A percentile compares a stretch with the other conserved stretches of the same genome.
These are phyloP conservation scores for Scophthalmus maximus DNA, from an alignment of 2,113 vertebrate genomes.

Conservation along the genomic window DNA sequence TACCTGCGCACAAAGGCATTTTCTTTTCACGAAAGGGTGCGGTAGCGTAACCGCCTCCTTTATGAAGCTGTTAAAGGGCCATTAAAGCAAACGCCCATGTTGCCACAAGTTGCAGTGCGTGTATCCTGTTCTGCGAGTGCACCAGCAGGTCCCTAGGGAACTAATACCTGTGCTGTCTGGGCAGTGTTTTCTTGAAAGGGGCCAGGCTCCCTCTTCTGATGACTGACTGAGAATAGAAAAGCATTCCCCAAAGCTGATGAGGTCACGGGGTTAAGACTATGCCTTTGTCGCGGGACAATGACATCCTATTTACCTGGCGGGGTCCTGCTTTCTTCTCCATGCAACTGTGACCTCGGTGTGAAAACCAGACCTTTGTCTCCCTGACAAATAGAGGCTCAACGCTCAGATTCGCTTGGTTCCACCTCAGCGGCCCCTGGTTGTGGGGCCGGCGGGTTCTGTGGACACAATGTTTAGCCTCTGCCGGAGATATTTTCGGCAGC, in stretches of 20 bases:
- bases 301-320: conserved; percentile 83
- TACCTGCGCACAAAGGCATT: neutral
- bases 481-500: conserved; percentile 49
- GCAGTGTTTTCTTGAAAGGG: conserved; percentile 60
- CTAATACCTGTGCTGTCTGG: conserved; percentile 65
- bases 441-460: conserved; percentile 53
- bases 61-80: conserved; percentile 34
- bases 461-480: conserved; percentile 51
- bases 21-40: neutral
- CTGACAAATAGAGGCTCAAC: conserved; percentile 78
- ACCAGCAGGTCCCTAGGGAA: conserved; percentile 45
- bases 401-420: conserved; percentile 77
- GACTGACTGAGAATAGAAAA: conserved; percentile 71
- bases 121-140: conserved; percentile 57
- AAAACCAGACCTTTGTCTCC: conserved; percentile 81
- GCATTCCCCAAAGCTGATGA: conserved; percentile 77
- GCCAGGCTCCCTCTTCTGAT: conserved; percentile 60
- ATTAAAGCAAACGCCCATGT: conserved; percentile 49
- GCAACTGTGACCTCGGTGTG: conserved; percentile 80
- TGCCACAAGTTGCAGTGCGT: conserved; percentile 51
- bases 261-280: conserved; percentile 80
- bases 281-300: conserved; percentile 81
- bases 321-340: conserved; percentile 80
- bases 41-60: conserved; percentile 24
- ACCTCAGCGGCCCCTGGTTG: conserved; percentile 68